Conservation (phyloP, 64 coral and sea anemone genomes). For the Anthopleura sola region DNA sequence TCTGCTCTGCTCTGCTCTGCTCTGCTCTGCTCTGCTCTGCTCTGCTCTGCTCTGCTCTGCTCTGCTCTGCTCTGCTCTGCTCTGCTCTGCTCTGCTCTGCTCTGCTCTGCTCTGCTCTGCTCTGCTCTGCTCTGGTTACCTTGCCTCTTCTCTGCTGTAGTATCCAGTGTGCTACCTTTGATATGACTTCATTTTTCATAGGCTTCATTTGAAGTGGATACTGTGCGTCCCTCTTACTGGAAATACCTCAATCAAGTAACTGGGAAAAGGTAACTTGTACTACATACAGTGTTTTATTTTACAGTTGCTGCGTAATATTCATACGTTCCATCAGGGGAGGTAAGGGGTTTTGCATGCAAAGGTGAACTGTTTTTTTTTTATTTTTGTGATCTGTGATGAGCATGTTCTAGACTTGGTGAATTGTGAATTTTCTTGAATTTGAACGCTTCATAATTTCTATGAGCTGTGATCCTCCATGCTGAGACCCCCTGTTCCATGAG, state of each 20-base stretch:
- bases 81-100: neutral
- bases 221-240: slow-evolving; percentile 78
- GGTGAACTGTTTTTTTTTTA: too few species aligned
- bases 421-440: too few species aligned
- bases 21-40: neutral
- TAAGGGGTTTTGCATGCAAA: neutral
- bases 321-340: neutral
- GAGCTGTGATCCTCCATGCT: too few species aligned
- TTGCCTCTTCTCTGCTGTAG: too few species aligned
- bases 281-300: neutral
- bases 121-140: neutral
- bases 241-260: slow-evolving; percentile 75
- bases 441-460: too few species aligned
- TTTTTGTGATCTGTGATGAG: too few species aligned
- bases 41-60: neutral
- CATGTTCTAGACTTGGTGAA: too few species aligned
- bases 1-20: neutral
- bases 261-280: slow-evolving; percentile 56
- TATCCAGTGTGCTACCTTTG: too few species aligned
- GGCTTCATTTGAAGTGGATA: slow-evolving; percentile 68
- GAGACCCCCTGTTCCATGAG: too few species aligned
- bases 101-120: neutral
- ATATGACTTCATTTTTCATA: neutral
- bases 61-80: neutral
- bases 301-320: neutral